These are phyloP conservation scores for Hylia prasina DNA, from an alignment of 2,113 vertebrate species.

Conservation along the genomic window DNA sequence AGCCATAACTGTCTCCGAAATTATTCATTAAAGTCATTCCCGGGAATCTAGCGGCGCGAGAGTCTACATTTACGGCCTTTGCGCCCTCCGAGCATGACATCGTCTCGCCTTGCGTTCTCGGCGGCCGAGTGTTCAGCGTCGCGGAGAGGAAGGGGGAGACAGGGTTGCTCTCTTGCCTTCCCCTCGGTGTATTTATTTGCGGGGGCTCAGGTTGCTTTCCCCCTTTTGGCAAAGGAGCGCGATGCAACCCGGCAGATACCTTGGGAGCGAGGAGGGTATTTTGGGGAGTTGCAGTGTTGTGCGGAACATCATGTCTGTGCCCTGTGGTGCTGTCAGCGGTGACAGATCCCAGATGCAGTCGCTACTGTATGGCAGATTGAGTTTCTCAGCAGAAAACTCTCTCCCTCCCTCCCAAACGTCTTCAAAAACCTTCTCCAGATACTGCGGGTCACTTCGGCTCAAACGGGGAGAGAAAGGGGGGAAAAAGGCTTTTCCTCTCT, in stretches of 20 bases:
- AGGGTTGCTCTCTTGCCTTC: background rate
- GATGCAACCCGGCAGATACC: conserved; percentile 43
- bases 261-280: conserved; percentile 72
- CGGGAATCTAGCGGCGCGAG: conserved; percentile 40
- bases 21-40: conserved; percentile 75
- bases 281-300: conserved; percentile 72
- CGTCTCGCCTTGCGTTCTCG: conserved; percentile 5
- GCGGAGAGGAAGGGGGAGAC: background rate
- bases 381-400: conserved; percentile 83
- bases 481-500: background rate
- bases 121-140: background rate
- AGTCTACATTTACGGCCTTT: conserved; percentile 51
- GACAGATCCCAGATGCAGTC: conserved; percentile 87
- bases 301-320: conserved; percentile 81
- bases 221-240: conserved; percentile 18
- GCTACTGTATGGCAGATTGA: conserved; percentile 92
- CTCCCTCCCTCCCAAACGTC: conserved; percentile 75
- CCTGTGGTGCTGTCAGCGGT: conserved; percentile 85
- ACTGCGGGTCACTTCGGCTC: conserved; percentile 69
- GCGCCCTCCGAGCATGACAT: conserved; percentile 29
- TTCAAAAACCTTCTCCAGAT: conserved; percentile 80
- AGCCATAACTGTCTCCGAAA: conserved; percentile 74
- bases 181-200: background rate
- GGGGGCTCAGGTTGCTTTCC: background rate
- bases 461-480: conserved; percentile 31